Evolutionary conservation across 2,888 invertebrate genomes (phyloP).

Genomic region (Drosophila longiperda): DNA sequence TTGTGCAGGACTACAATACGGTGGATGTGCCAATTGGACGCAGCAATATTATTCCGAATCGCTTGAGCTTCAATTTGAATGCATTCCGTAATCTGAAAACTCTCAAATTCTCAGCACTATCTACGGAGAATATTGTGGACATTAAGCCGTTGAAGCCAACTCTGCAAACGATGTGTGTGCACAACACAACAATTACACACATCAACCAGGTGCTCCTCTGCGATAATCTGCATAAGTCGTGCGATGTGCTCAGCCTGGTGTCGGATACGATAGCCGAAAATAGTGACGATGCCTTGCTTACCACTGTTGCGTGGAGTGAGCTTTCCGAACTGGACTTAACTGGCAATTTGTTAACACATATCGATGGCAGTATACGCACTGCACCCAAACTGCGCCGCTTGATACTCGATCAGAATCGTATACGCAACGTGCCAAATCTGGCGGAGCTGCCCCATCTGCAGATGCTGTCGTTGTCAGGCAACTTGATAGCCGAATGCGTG

Average conservation of each 20-base stretch:
- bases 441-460: slow-evolving; percentile 91
- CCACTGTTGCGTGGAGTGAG: slow-evolving; percentile 87
- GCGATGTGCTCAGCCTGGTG: slow-evolving; percentile 65
- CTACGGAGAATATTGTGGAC: slow-evolving; percentile 89
- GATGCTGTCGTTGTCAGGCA: slow-evolving; percentile 92
- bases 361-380: slow-evolving; percentile 92
- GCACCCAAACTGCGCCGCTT: slow-evolving; percentile 90
- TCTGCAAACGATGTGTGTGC: slow-evolving; percentile 85
- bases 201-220: slow-evolving; percentile 93
- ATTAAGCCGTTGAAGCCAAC: slow-evolving; percentile 83
- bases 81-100: slow-evolving; percentile 92
- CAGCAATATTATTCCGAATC: slow-evolving; percentile 94
- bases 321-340: slow-evolving; percentile 91
- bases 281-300: slow-evolving; percentile 30
- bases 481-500: slow-evolving; percentile 89
- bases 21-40: slow-evolving; percentile 88
- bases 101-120: slow-evolving; percentile 89
- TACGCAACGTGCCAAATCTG: slow-evolving; percentile 90
- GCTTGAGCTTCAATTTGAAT: slow-evolving; percentile 91
- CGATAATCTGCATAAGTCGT: slow-evolving; percentile 91
- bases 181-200: slow-evolving; percentile 83
- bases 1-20: slow-evolving; percentile 81
- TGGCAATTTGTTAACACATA: slow-evolving; percentile 90
- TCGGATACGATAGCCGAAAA: slow-evolving; percentile 38
- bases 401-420: slow-evolving; percentile 91